A percentile compares a stretch with the other conserved stretches of the same genome.
Conservation (phyloP, 1,140 invertebrate genomes). For the Drosophila funebris region DNA sequence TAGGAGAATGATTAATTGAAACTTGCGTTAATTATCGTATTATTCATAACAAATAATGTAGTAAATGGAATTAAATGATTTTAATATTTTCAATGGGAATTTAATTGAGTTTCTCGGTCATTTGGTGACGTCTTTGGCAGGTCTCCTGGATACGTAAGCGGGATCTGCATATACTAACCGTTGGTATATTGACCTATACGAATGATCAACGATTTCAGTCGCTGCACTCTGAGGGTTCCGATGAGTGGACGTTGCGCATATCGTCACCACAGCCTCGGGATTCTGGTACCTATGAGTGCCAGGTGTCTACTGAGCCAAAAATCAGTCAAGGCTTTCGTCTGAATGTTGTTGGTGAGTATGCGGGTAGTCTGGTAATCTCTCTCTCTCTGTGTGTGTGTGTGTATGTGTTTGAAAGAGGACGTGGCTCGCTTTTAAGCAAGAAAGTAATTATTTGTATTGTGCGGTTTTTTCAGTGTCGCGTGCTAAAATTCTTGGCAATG, state of each 20-base stretch:
- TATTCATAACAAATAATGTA: neutral
- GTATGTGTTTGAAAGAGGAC: neutral
- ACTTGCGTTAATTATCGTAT: neutral
- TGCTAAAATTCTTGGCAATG: conserved; percentile 93
- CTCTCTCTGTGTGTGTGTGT: neutral
- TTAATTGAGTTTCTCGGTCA: neutral
- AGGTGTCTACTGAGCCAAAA: conserved; percentile 94
- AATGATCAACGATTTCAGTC: conserved; percentile 90
- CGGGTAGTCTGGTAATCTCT: conserved; percentile 84
- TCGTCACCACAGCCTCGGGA: conserved; percentile 91
- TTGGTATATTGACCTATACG: conserved; percentile 90
- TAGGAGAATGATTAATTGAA: neutral
- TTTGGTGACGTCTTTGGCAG: conserved; percentile 77
- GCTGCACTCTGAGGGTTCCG: conserved; percentile 92
- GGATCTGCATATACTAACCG: conserved; percentile 90
- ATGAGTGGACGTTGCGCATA: conserved; percentile 94
- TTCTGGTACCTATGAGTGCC: conserved; percentile 91
- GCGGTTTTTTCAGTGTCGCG: conserved; percentile 89
- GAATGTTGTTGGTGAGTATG: conserved; percentile 91
- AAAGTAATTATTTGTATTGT: conserved; percentile 45
- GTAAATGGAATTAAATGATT: neutral
- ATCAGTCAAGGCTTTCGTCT: conserved; percentile 92
- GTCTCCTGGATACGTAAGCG: conserved; percentile 91
- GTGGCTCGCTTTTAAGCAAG: conserved; percentile 32
- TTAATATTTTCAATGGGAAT: neutral